phyloP scores from a whole-genome alignment of 2,113 vertebrate genomes.

The Plecotus auritus region DNA sequence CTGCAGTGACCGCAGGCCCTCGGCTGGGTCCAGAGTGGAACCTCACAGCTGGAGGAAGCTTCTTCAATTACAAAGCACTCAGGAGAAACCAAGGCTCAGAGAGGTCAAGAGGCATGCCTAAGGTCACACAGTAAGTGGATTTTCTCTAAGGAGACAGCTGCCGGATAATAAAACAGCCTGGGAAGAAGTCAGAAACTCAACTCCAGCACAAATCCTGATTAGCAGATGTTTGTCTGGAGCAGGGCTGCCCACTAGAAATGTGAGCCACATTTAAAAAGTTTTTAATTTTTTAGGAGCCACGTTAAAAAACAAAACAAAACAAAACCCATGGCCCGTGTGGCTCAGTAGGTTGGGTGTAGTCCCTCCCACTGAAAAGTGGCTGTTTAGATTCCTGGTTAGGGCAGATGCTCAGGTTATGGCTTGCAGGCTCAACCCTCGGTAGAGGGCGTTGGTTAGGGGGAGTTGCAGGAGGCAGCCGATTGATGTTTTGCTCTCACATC shows the following conservation, averaged over 20 bases:
- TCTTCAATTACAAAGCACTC: not conserved
- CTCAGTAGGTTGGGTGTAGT: too few relatives aligned
- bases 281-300: not conserved
- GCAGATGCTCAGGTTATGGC: too few relatives aligned
- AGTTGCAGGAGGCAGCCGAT: too few relatives aligned
- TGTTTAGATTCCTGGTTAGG: too few relatives aligned
- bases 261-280: not conserved
- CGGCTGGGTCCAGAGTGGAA: not conserved
- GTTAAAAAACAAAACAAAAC: not conserved
- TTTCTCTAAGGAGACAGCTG: not conserved
- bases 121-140: not conserved
- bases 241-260: not conserved
- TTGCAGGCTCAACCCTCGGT: too few relatives aligned
- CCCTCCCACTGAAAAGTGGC: too few relatives aligned
- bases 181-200: not conserved
- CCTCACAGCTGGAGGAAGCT: not conserved
- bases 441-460: too few relatives aligned
- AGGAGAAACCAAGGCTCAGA: not conserved
- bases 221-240: not conserved
- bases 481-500: too few relatives aligned
- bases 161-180: not conserved
- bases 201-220: accelerated
- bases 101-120: not conserved
- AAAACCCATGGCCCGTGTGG: too few relatives aligned
- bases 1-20: not conserved